Percentiles rank a stretch among this genome's conserved stretches.
Evolutionary conservation across 2,797 vertebrate species (phyloP).

Genomic region (Schizopygopsis pylzovi): DNA sequence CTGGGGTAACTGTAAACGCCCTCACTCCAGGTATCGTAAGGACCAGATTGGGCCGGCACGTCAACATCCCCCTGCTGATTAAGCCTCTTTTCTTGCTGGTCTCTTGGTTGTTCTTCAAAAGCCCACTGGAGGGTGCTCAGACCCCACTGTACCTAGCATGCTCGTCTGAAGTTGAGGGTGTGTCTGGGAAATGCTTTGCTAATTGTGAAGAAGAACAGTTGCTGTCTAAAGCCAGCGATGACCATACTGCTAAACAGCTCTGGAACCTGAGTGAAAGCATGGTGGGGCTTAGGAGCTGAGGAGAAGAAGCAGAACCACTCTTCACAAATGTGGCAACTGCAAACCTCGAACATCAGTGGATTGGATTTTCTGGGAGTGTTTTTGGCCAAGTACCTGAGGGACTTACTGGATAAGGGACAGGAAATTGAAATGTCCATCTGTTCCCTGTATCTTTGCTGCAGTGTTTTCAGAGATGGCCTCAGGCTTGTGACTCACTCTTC

Average conservation of each 20-base stretch:
- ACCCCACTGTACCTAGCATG: conserved; percentile 89
- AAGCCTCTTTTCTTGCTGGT: conserved; percentile 88
- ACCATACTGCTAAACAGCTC: conserved; percentile 84
- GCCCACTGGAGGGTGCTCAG: conserved; percentile 90
- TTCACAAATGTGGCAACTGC: not conserved
- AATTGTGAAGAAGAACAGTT: conserved; percentile 89
- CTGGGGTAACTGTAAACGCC: conserved; percentile 86
- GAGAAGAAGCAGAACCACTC: not conserved
- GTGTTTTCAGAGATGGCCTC: conserved; percentile 47
- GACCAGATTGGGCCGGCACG: conserved; percentile 88
- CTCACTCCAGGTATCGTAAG: conserved; percentile 92
- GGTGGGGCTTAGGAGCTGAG: conserved; percentile 85
- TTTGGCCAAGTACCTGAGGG: conserved; percentile 11
- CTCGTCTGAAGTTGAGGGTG: conserved; percentile 85
- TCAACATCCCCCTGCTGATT: conserved; percentile 86
- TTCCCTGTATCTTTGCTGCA: conserved; percentile 22
- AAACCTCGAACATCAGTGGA: not conserved
- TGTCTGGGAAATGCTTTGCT: conserved; percentile 91
- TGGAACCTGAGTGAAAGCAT: conserved; percentile 93
- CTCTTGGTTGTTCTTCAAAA: conserved; percentile 90
- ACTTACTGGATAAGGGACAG: conserved; percentile 20
- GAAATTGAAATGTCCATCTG: conserved; percentile 27
- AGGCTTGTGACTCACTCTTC: conserved; percentile 43
- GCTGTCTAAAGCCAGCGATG: conserved; percentile 86
- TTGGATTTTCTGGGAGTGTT: conserved; percentile 2